phyloP scores from a whole-genome alignment of 2,888 invertebrate genomes.

The Agrypnus murinus region DNA sequence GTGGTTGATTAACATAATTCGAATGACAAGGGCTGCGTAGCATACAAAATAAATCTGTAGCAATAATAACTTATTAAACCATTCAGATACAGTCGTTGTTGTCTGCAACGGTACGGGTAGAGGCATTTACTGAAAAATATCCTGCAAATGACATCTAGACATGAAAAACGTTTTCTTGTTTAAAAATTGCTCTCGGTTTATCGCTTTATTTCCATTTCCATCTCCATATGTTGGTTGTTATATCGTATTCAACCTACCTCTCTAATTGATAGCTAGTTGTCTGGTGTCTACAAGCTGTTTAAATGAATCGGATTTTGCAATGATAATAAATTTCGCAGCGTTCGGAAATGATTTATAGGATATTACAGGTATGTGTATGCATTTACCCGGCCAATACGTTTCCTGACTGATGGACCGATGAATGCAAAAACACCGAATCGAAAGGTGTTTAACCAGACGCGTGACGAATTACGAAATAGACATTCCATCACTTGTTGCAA shows the following conservation, averaged over 20 bases:
- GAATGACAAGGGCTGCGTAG: conserved; percentile 33
- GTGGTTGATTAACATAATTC: conserved; percentile 36
- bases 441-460: not conserved
- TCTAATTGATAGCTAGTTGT: too few species aligned
- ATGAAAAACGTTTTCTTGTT: conserved; percentile 11
- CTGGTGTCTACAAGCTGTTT: not conserved
- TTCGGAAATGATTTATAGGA: not conserved
- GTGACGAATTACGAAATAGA: too few species aligned
- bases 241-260: too few species aligned
- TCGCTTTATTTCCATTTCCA: too few species aligned
- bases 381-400: not conserved
- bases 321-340: not conserved
- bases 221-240: too few species aligned
- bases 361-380: too few species aligned
- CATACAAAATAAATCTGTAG: conserved; percentile 27
- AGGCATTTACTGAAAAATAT: not conserved
- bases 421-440: conserved; percentile 1
- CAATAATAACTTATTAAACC: conserved; percentile 30
- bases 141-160: conserved; percentile 27
- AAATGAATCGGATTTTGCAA: not conserved
- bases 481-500: too few species aligned
- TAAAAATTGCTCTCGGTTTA: not conserved
- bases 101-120: not conserved
- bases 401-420: not conserved
- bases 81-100: conserved; percentile 25